Evolutionary conservation across 1,140 invertebrate species (phyloP).

Genomic region (Rhagoletis pomonella): DNA sequence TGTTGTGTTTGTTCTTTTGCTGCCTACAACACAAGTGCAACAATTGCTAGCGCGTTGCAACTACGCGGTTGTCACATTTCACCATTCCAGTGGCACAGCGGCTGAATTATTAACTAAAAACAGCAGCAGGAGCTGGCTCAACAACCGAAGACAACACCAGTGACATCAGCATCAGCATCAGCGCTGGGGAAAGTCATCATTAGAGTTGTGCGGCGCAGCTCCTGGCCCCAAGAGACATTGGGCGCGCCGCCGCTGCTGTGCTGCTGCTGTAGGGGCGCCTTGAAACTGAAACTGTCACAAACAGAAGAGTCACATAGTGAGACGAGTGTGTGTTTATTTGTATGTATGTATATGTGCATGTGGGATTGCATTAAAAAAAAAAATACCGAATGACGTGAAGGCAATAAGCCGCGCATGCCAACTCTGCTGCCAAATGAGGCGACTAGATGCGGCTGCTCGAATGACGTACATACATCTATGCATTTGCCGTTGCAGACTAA

Average conservation of each 20-base stretch:
- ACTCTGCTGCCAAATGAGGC: background rate
- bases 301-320: no score
- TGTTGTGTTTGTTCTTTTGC: background rate
- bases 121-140: background rate
- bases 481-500: background rate
- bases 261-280: background rate
- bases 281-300: background rate
- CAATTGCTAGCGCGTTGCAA: background rate
- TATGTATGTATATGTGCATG: background rate
- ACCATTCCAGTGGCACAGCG: background rate
- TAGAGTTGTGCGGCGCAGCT: background rate
- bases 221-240: background rate
- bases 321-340: background rate
- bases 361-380: background rate
- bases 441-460: background rate
- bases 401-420: background rate
- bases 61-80: background rate
- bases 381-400: background rate
- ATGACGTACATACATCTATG: background rate
- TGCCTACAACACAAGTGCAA: no score
- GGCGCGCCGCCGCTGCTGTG: background rate
- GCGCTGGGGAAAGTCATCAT: background rate
- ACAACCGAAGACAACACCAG: background rate
- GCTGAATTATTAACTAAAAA: constrained; percentile 3
- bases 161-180: background rate